Conservation (phyloP, 2,113 vertebrate species). For the Alexandromys fortis region DNA sequence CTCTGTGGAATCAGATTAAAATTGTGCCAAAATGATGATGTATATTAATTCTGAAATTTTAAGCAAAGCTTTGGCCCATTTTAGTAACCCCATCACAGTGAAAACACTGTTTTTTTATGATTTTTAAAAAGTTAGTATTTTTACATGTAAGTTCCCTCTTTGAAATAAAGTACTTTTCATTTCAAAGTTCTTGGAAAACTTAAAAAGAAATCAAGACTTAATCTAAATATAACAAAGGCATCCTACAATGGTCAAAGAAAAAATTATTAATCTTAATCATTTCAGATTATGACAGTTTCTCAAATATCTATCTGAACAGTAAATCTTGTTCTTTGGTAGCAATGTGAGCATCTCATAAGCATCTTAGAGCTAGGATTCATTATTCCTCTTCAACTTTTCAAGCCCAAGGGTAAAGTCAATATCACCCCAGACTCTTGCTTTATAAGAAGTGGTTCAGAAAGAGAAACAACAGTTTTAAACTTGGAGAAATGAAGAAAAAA, state of each 20-base stretch:
- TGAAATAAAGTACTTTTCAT: neutral
- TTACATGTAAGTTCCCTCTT: neutral
- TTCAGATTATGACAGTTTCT: neutral
- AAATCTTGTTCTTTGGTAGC: neutral
- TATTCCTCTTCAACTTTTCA: neutral
- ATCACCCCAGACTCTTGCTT: neutral
- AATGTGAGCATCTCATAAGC: neutral
- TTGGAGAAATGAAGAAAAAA: neutral
- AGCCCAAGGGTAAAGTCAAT: neutral
- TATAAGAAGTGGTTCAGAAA: neutral
- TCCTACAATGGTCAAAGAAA: slow-evolving; percentile 10
- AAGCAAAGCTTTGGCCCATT: neutral
- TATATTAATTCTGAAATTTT: slow-evolving; percentile 29
- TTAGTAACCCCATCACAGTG: neutral
- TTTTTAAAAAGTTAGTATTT: neutral
- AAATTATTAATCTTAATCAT: neutral
- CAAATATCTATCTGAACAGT: neutral
- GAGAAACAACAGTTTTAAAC: neutral
- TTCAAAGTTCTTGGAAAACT: neutral
- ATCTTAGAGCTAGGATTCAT: neutral
- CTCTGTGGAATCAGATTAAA: neutral
- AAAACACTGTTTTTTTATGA: slow-evolving; percentile 1
- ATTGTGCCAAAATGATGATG: neutral
- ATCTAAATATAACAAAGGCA: neutral
- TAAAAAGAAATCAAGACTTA: neutral